A percentile compares a stretch with the other conserved stretches of the same genome.
phyloP scores from a whole-genome alignment of 2,888 invertebrate genomes.

The Sylvicola fuscatus region DNA sequence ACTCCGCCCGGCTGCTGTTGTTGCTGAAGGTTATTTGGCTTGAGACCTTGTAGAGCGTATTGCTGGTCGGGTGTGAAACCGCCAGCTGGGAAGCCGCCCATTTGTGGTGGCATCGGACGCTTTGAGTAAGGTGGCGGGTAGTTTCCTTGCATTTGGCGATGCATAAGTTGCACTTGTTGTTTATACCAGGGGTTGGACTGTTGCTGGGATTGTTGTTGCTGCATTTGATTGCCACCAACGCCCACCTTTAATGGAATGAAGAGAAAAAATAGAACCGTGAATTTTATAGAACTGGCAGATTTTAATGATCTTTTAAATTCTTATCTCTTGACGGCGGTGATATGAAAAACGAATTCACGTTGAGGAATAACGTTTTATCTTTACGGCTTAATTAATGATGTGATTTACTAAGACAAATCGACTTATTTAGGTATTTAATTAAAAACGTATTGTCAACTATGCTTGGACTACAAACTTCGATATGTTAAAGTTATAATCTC shows the following conservation, averaged over 20 bases:
- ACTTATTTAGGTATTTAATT: no score
- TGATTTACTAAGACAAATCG: no score
- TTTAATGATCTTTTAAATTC: no score
- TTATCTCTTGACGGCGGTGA: no score
- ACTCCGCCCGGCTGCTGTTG: constrained; percentile 25
- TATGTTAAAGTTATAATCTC: no score
- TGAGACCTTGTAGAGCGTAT: constrained; percentile 28
- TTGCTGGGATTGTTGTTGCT: constrained; percentile 13
- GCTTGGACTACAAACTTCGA: no score
- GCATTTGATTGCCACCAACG: constrained; percentile 1
- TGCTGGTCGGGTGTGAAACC: constrained; percentile 20
- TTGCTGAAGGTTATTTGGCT: constrained; percentile 22
- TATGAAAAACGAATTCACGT: no score
- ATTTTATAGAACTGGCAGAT: no score
- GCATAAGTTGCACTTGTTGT: constrained; percentile 28
- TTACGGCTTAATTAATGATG: no score
- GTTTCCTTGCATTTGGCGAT: constrained; percentile 15
- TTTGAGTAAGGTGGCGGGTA: constrained; percentile 24
- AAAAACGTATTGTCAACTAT: no score
- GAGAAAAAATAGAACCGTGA: no score
- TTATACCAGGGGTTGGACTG: constrained; percentile 9
- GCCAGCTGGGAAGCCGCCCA: constrained; percentile 17
- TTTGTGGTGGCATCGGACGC: constrained; percentile 21
- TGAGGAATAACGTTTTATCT: no score
- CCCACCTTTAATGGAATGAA: background rate